These are phyloP conservation scores for Aphelocoma californica DNA, from an alignment of 2,797 vertebrate genomes.

Conservation along the genomic window DNA sequence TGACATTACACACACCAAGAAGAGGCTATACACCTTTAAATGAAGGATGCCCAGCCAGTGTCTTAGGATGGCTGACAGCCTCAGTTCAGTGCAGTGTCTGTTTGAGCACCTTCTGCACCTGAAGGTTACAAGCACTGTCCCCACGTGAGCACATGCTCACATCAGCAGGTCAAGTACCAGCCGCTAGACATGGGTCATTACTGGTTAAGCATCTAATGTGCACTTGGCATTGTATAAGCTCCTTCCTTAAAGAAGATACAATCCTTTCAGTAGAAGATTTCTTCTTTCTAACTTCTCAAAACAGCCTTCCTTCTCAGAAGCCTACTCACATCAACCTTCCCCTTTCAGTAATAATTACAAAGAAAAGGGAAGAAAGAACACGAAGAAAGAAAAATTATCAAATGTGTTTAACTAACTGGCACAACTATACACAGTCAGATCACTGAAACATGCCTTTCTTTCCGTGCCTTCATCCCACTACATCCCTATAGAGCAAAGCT, in stretches of 20 bases:
- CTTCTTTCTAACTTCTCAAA: slow-evolving; percentile 49
- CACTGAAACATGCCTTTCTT: neutral
- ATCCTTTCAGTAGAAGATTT: neutral
- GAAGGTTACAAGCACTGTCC: neutral
- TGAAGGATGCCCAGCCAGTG: neutral
- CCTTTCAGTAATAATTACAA: slow-evolving; percentile 27
- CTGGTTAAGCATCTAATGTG: neutral
- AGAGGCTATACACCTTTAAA: neutral
- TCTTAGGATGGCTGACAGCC: rapidly evolving
- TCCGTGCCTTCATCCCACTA: neutral
- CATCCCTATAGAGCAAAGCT: neutral
- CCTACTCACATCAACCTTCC: slow-evolving; percentile 25
- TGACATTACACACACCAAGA: neutral
- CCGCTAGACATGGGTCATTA: neutral
- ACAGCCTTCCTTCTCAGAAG: slow-evolving; percentile 16
- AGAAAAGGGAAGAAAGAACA: slow-evolving; percentile 54
- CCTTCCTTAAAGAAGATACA: neutral
- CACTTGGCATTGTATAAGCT: neutral
- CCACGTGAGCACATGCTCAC: neutral
- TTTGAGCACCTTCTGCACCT: neutral
- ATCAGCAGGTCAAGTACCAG: neutral
- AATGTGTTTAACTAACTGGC: neutral
- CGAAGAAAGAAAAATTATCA: slow-evolving; percentile 7
- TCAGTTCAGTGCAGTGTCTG: neutral
- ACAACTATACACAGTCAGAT: neutral